phyloP scores from a whole-genome alignment of 1,140 invertebrate species.

The Eriocheir sinensis region DNA sequence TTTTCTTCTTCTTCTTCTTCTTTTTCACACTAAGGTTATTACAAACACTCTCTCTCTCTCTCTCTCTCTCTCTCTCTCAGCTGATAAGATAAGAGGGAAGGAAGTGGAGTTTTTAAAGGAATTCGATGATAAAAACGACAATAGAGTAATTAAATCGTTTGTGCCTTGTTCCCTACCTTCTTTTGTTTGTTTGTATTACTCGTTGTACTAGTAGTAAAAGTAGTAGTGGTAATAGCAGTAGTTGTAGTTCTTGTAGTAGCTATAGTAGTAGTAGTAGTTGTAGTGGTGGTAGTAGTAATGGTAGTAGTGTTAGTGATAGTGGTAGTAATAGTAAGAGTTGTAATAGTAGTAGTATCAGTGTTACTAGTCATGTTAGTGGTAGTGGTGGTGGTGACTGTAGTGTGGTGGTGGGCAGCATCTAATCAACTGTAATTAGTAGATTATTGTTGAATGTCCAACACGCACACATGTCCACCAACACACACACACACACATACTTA shows the following conservation, averaged over 20 bases:
- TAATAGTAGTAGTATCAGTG: neutral
- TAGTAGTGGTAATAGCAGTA: neutral
- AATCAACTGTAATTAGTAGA: too few relatives aligned
- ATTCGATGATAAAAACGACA: too few relatives aligned
- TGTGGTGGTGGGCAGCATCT: too few relatives aligned
- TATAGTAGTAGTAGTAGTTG: neutral
- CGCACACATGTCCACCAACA: too few relatives aligned
- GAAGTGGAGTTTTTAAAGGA: too few relatives aligned
- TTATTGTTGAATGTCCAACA: too few relatives aligned
- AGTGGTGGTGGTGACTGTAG: too few relatives aligned
- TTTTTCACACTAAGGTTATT: neutral
- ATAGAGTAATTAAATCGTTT: too few relatives aligned
- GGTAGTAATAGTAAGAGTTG: neutral
- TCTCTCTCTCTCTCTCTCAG: neutral
- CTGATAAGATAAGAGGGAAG: neutral
- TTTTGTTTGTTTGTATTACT: neutral
- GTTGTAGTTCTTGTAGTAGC: neutral
- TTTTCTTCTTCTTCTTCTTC: neutral
- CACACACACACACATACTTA: conserved; percentile 45
- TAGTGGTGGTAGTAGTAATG: neutral
- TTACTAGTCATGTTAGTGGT: neutral
- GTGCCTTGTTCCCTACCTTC: neutral
- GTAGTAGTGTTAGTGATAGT: neutral
- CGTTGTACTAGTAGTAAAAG: neutral
- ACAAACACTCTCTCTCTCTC: neutral